Conservation (phyloP, 2,888 invertebrate genomes). For the Protodeltote pygarga region DNA sequence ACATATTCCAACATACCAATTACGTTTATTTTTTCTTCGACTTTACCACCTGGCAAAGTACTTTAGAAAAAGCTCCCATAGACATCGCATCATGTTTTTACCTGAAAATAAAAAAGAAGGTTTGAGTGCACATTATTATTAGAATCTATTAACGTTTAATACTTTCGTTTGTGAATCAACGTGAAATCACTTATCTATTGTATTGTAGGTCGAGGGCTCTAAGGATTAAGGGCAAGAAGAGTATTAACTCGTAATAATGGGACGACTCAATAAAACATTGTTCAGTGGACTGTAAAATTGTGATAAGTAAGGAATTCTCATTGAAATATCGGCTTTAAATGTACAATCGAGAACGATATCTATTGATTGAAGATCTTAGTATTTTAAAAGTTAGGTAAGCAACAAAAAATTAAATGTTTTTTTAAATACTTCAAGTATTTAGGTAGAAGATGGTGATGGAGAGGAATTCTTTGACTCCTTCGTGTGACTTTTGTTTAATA, state of each 20-base stretch:
- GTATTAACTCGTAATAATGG: constrained; percentile 49
- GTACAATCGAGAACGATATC: constrained; percentile 3
- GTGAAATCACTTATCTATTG: constrained; percentile 62
- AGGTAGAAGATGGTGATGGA: too few relatives aligned
- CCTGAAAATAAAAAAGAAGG: constrained; percentile 61
- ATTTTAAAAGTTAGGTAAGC: too few relatives aligned
- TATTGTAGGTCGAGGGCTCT: constrained; percentile 53
- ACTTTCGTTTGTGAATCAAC: constrained; percentile 39
- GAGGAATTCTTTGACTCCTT: too few relatives aligned
- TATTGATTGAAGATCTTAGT: not conserved
- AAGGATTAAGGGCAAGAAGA: constrained; percentile 52
- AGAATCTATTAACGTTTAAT: too few relatives aligned
- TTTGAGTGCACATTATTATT: constrained; percentile 35
- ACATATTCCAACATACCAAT: too few relatives aligned
- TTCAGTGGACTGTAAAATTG: constrained; percentile 32
- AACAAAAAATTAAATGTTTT: too few relatives aligned
- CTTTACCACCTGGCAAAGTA: constrained; percentile 30
- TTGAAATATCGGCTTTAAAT: constrained; percentile 10
- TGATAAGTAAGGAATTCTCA: constrained; percentile 28
- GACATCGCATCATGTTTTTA: constrained; percentile 49
- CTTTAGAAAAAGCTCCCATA: constrained; percentile 43
- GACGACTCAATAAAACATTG: constrained; percentile 39
- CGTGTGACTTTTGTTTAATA: too few relatives aligned
- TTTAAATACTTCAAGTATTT: too few relatives aligned
- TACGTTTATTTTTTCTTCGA: constrained; percentile 25